Conservation (phyloP, 1,140 invertebrate genomes). For the Brachystomella parvula region DNA sequence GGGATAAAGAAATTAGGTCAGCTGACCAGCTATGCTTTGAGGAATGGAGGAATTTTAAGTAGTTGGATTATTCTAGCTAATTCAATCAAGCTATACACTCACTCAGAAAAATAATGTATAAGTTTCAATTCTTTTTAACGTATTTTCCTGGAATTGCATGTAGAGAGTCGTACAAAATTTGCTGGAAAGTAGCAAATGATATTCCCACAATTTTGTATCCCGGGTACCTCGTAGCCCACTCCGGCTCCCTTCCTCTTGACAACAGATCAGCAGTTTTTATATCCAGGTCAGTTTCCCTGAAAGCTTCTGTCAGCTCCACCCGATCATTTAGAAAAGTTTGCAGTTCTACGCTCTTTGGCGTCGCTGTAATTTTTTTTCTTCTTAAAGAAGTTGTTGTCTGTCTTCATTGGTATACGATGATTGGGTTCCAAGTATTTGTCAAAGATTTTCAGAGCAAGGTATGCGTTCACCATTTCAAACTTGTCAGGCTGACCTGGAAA, state of each 20-base stretch:
- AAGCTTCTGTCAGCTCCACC: background rate
- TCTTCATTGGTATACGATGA: background rate
- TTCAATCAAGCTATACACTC: no score
- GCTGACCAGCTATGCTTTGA: no score
- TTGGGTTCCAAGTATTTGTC: background rate
- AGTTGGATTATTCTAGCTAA: no score
- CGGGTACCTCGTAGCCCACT: background rate
- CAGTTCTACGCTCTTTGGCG: background rate
- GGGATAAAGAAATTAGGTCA: no score
- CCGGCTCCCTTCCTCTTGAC: background rate
- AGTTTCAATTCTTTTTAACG: no score
- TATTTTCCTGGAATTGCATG: background rate
- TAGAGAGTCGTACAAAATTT: background rate
- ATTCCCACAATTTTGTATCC: background rate
- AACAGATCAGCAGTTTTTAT: background rate
- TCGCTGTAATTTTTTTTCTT: background rate
- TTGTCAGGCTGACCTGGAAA: conserved; percentile 10
- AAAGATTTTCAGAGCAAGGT: background rate
- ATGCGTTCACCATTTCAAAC: conserved; percentile 12
- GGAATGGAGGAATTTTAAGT: no score
- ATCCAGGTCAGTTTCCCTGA: background rate
- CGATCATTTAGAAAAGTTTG: background rate
- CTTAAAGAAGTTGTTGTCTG: background rate
- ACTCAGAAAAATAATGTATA: no score
- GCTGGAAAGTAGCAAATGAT: background rate